Percentiles rank a stretch among this genome's conserved stretches.
Conservation (phyloP, 2,113 vertebrate genomes). For the Recurvirostra avosetta region DNA sequence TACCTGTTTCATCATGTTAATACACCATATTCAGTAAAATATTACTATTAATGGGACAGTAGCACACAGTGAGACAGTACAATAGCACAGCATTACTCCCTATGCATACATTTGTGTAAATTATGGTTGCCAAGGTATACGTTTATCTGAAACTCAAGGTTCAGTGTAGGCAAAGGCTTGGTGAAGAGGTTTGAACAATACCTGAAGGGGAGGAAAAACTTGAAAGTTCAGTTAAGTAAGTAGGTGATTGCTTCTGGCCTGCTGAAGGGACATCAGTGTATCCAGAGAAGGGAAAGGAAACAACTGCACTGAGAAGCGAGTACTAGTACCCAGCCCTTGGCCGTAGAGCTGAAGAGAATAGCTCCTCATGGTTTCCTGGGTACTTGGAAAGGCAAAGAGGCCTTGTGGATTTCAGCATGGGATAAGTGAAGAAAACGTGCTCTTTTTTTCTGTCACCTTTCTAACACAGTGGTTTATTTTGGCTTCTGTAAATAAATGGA, state of each 20-base stretch:
- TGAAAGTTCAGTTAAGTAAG: background rate
- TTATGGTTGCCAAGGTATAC: background rate
- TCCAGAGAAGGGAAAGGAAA: background rate
- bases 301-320: background rate
- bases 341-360: background rate
- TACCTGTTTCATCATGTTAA: background rate
- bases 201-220: background rate
- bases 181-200: background rate
- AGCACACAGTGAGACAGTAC: background rate
- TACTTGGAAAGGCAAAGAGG: background rate
- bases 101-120: background rate
- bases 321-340: background rate
- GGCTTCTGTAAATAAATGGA: background rate
- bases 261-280: background rate
- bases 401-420: background rate
- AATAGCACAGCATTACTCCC: background rate
- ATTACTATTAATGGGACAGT: background rate
- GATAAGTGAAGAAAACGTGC: background rate
- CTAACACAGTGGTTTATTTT: background rate
- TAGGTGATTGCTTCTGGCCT: background rate
- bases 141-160: background rate
- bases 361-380: rapidly evolving
- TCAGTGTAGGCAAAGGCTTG: background rate
- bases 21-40: background rate
- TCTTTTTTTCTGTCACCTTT: background rate